Percentiles rank a stretch among this genome's conserved stretches.
These are phyloP conservation scores for Zonitis immaculata DNA, from an alignment of 2,888 invertebrate species.

Conservation along the genomic window DNA sequence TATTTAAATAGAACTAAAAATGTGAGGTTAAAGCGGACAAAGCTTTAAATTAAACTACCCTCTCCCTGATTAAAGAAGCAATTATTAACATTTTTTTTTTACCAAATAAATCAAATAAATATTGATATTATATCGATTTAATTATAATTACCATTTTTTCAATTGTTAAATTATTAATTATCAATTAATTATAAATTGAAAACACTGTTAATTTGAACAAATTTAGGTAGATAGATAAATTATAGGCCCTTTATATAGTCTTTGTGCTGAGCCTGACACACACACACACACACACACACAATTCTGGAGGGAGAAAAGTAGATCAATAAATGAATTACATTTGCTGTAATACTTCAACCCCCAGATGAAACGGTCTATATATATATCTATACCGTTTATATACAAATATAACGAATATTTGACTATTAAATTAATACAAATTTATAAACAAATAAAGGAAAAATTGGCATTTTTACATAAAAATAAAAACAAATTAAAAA, in stretches of 20 bases:
- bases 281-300: constrained; percentile 10
- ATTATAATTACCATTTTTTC: background rate
- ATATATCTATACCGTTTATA: background rate
- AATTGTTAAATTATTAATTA: background rate
- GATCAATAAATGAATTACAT: constrained; percentile 51
- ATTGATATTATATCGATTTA: background rate
- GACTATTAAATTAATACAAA: no score
- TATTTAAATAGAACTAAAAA: background rate
- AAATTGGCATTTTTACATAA: no score
- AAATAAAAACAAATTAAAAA: background rate
- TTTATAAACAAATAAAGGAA: no score
- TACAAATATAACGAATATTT: background rate
- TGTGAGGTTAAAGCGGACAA: constrained; percentile 15
- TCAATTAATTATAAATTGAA: background rate
- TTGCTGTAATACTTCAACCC: constrained; percentile 40
- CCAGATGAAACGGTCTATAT: constrained; percentile 33
- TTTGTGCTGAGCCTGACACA: constrained; percentile 32
- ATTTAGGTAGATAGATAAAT: constrained; percentile 26
- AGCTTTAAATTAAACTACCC: background rate
- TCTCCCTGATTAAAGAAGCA: background rate
- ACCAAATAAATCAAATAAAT: background rate
- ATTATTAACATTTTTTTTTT: no score
- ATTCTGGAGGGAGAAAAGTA: constrained; percentile 41
- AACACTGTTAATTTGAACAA: constrained; percentile 1
- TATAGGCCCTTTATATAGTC: constrained; percentile 33